phyloP scores from a whole-genome alignment of 2,797 vertebrate genomes.

The Chaunax sp. region DNA sequence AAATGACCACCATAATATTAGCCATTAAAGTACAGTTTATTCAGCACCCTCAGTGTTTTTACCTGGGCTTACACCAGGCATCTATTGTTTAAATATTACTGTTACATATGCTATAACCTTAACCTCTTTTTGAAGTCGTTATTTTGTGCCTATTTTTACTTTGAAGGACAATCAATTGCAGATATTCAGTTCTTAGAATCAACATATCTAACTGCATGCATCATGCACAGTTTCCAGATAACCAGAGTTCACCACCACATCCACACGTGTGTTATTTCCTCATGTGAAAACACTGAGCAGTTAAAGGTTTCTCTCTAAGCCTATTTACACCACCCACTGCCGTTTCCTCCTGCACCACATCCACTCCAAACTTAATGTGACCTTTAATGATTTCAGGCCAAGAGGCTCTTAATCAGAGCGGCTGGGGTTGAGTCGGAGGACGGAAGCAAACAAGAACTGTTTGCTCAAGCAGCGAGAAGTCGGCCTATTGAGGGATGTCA shows the following conservation, averaged over 20 bases:
- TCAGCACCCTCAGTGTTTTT: too few relatives aligned
- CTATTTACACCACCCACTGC: conserved; percentile 6
- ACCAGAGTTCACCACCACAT: neutral
- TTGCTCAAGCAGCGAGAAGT: conserved; percentile 77
- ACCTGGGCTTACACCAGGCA: too few relatives aligned
- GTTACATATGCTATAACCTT: too few relatives aligned
- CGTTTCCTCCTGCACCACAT: conserved; percentile 34
- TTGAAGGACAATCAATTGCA: neutral
- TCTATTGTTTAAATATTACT: neutral
- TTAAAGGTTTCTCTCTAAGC: neutral
- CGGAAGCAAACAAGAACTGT: conserved; percentile 38
- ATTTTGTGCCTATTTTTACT: neutral
- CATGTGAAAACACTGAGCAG: neutral
- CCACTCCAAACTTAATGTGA: conserved; percentile 75
- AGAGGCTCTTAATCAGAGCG: conserved; percentile 4
- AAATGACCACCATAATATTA: too few relatives aligned
- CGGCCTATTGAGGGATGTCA: conserved; percentile 91
- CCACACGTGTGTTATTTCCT: neutral
- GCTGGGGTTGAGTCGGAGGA: conserved; percentile 1
- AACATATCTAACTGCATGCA: neutral
- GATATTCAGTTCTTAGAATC: neutral
- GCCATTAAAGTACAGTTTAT: too few relatives aligned
- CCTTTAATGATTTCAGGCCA: conserved; percentile 82
- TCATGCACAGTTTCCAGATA: neutral
- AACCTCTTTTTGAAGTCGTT: too few relatives aligned